Evolutionary conservation across 2,113 vertebrate genomes (phyloP).

Genomic region (Xenopus tropicalis): UCB_Xtro_10.0 CM004445.2:92036501-92037000

Average conservation of each 20-base stretch:
- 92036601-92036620: neutral
- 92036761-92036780: neutral
- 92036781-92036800: neutral
- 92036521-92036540: too few species aligned
- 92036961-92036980: too few species aligned
- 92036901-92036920: too few species aligned
- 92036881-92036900: neutral
- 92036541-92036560: too few species aligned
- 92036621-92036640: too few species aligned
- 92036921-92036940: too few species aligned
- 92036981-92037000: too few species aligned
- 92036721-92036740: constrained; percentile 36
- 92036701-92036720: constrained; percentile 16
- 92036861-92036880: neutral
- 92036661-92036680: neutral
- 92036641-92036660: too few species aligned
- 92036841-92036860: neutral
- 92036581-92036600: too few species aligned
- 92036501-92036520: too few species aligned
- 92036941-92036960: too few species aligned
- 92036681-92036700: constrained; percentile 1
- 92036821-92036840: neutral
- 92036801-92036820: neutral
- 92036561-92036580: too few species aligned
- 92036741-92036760: constrained; percentile 19